Evolutionary conservation across 1,140 invertebrate species (phyloP).

Genomic region (Euwallacea fornicatus): DNA sequence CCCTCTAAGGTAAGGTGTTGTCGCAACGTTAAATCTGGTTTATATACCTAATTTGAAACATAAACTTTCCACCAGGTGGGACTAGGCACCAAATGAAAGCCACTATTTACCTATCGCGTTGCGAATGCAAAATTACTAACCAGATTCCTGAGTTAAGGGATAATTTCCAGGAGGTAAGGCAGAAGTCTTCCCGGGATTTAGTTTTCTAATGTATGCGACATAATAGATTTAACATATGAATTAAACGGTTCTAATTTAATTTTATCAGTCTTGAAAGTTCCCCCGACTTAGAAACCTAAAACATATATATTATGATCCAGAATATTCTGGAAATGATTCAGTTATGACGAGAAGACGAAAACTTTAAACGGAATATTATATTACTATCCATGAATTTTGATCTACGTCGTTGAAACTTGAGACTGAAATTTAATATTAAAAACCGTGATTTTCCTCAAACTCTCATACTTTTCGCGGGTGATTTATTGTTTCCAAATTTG

Average conservation of each 20-base stretch:
- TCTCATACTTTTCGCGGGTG: no score
- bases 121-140: slow-evolving; percentile 9
- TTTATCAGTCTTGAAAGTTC: slow-evolving; percentile 8
- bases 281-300: neutral
- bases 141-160: slow-evolving; percentile 4
- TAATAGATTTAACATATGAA: slow-evolving; percentile 23
- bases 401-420: neutral
- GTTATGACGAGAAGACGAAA: slow-evolving; percentile 1
- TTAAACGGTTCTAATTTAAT: slow-evolving; percentile 23
- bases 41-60: slow-evolving; percentile 8
- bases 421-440: no score
- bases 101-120: slow-evolving; percentile 9
- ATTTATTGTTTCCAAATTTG: no score
- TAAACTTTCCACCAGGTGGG: slow-evolving; percentile 1
- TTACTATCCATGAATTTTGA: slow-evolving; percentile 12
- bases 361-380: slow-evolving; percentile 12
- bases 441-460: no score
- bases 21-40: neutral
- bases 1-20: neutral
- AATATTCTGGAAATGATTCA: slow-evolving; percentile 8
- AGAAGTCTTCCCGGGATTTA: slow-evolving; percentile 1
- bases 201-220: slow-evolving; percentile 15
- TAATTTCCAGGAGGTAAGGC: neutral
- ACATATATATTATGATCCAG: slow-evolving; percentile 5
- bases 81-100: slow-evolving; percentile 2